These are phyloP conservation scores for Tinea semifulvella DNA, from an alignment of 2,888 invertebrate genomes.

Conservation along the genomic window DNA sequence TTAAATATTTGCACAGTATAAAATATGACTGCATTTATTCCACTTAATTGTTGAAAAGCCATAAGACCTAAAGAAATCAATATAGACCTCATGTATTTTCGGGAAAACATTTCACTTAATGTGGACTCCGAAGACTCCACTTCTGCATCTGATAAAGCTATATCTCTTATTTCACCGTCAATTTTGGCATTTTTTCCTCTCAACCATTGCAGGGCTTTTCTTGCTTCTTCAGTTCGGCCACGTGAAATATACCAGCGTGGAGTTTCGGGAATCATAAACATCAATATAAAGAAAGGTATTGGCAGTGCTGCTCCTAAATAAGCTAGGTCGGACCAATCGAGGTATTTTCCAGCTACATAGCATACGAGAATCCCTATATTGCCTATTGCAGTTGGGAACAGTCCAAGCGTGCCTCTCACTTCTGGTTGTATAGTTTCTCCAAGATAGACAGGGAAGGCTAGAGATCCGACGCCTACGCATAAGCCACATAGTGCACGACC, in stretches of 20 bases:
- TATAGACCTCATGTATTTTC: slow-evolving; percentile 80
- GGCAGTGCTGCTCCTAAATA: slow-evolving; percentile 79
- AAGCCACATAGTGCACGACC: slow-evolving; percentile 88
- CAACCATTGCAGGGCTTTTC: slow-evolving; percentile 83
- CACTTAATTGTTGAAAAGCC: slow-evolving; percentile 95
- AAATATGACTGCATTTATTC: slow-evolving; percentile 96
- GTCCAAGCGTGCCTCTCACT: slow-evolving; percentile 88
- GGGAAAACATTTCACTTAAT: slow-evolving; percentile 72
- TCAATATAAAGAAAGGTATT: slow-evolving; percentile 80
- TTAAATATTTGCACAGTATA: slow-evolving; percentile 90
- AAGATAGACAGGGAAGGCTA: slow-evolving; percentile 90
- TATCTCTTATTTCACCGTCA: slow-evolving; percentile 77
- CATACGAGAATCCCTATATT: slow-evolving; percentile 84
- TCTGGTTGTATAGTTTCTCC: slow-evolving; percentile 94
- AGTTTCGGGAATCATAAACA: slow-evolving; percentile 91
- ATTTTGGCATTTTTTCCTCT: slow-evolving; percentile 83
- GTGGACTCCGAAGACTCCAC: slow-evolving; percentile 68
- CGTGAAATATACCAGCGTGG: slow-evolving; percentile 91
- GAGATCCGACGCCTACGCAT: slow-evolving; percentile 87
- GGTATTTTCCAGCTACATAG: slow-evolving; percentile 80
- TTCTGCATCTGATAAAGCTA: slow-evolving; percentile 76
- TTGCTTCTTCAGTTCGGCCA: slow-evolving; percentile 77
- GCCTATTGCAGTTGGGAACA: slow-evolving; percentile 87
- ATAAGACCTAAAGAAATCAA: slow-evolving; percentile 86
- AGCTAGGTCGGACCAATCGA: slow-evolving; percentile 86